Conservation (phyloP, 2,113 vertebrate species). For the Plectropomus leopardus region DNA sequence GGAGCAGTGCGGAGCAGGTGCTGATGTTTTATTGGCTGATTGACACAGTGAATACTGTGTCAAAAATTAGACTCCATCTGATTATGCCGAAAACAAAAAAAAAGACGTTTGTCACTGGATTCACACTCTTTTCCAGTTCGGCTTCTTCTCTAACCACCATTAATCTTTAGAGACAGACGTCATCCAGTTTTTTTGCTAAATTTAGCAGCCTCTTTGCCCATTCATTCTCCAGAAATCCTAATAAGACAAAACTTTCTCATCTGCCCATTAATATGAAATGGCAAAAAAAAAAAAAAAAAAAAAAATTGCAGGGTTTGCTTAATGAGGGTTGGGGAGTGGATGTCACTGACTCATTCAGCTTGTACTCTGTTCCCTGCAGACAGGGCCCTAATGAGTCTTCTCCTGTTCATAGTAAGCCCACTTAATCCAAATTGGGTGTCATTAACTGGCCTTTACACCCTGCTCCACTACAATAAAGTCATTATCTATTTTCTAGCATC, state of each 20-base stretch:
- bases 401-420: slow-evolving; percentile 31
- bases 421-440: slow-evolving; percentile 55
- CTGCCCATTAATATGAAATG: slow-evolving; percentile 30
- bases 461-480: neutral
- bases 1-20: slow-evolving; percentile 31
- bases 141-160: slow-evolving; percentile 38
- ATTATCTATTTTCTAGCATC: slow-evolving; percentile 2
- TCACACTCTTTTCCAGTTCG: slow-evolving; percentile 24
- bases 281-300: slow-evolving; percentile 1
- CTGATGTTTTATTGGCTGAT: slow-evolving; percentile 13
- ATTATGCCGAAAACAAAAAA: slow-evolving; percentile 47
- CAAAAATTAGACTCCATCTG: neutral
- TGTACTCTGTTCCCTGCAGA: slow-evolving; percentile 41
- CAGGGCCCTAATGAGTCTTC: slow-evolving; percentile 52
- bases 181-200: slow-evolving; percentile 37
- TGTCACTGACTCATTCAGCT: slow-evolving; percentile 56
- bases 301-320: slow-evolving; percentile 27
- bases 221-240: slow-evolving; percentile 40
- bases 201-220: slow-evolving; percentile 21
- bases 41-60: no score
- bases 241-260: slow-evolving; percentile 26
- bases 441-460: slow-evolving; percentile 45
- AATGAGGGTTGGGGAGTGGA: slow-evolving; percentile 33
- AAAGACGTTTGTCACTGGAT: slow-evolving; percentile 13
- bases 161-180: slow-evolving; percentile 33